Conservation (phyloP, 2,888 invertebrate genomes). For the Tetranychus truncatus region DNA sequence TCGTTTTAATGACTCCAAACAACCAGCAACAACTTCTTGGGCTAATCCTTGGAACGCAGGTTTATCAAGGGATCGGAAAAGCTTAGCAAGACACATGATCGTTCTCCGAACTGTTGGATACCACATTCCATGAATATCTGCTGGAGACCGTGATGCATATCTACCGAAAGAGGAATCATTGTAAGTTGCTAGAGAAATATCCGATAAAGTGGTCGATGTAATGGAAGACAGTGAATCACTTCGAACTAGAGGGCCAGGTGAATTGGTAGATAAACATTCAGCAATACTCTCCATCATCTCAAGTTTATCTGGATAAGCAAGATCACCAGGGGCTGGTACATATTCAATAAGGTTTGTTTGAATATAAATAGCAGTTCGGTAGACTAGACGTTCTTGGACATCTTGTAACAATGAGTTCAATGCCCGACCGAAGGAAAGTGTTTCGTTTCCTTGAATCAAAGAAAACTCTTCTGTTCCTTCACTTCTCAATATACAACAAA, state of each 20-base stretch:
- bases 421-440: slow-evolving; percentile 55
- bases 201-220: slow-evolving; percentile 31
- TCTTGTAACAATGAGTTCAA: slow-evolving; percentile 72
- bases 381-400: slow-evolving; percentile 86
- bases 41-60: slow-evolving; percentile 90
- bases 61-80: slow-evolving; percentile 71
- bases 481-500: slow-evolving; percentile 68
- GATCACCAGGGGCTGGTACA: slow-evolving; percentile 73
- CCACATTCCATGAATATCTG: slow-evolving; percentile 99
- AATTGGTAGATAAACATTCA: slow-evolving; percentile 6
- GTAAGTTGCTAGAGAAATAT: slow-evolving; percentile 17
- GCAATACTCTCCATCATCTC: slow-evolving; percentile 73
- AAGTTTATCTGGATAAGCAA: slow-evolving; percentile 92
- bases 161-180: slow-evolving; percentile 19
- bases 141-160: slow-evolving; percentile 50
- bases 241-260: background rate
- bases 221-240: slow-evolving; percentile 10
- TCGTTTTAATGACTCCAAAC: slow-evolving; percentile 66
- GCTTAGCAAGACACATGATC: slow-evolving; percentile 74
- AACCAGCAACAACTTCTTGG: slow-evolving; percentile 79
- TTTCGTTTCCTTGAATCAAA: slow-evolving; percentile 37
- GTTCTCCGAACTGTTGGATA: slow-evolving; percentile 92
- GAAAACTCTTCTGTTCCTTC: slow-evolving; percentile 65
- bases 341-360: slow-evolving; percentile 63
- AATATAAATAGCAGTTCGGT: slow-evolving; percentile 80